Evolutionary conservation across 2,888 invertebrate species (phyloP).

Genomic region (Mycalesis mineus): DNA sequence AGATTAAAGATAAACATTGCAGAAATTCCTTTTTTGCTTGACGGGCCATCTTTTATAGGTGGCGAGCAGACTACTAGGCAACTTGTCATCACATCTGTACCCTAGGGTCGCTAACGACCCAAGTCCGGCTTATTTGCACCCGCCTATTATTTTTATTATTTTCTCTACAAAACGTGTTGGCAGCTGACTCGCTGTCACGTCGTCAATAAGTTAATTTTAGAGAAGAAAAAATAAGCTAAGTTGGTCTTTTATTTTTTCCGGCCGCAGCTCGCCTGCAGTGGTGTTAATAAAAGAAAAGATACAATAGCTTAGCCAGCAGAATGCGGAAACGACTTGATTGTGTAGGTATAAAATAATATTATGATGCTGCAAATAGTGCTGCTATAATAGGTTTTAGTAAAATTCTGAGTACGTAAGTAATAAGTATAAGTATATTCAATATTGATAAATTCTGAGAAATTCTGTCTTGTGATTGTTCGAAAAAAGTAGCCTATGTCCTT

Average conservation of each 20-base stretch:
- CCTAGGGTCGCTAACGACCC: too few relatives aligned
- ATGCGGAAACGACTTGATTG: constrained; percentile 1
- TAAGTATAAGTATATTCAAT: too few relatives aligned
- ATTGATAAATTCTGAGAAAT: too few relatives aligned
- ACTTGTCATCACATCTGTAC: neutral
- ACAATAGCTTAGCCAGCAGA: neutral
- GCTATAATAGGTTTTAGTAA: too few relatives aligned
- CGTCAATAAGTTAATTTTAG: neutral
- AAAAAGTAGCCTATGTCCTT: too few relatives aligned
- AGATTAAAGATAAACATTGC: too few relatives aligned
- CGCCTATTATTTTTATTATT: neutral
- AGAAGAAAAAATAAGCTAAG: neutral
- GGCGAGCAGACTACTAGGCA: too few relatives aligned
- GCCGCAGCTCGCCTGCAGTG: constrained; percentile 6
- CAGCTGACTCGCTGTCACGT: neutral
- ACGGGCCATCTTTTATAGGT: too few relatives aligned
- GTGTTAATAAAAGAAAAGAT: constrained; percentile 6
- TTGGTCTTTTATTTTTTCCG: neutral
- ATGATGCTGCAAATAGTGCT: too few relatives aligned
- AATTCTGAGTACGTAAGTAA: too few relatives aligned
- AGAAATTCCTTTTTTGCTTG: too few relatives aligned
- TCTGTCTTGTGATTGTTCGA: too few relatives aligned
- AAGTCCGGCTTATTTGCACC: neutral
- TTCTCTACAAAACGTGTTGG: neutral
- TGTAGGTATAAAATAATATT: neutral